A percentile compares a stretch with the other conserved stretches of the same genome.
These are phyloP conservation scores for Sminthopsis crassicaudata DNA, from an alignment of 2,113 vertebrate genomes.

Conservation along the genomic window DNA sequence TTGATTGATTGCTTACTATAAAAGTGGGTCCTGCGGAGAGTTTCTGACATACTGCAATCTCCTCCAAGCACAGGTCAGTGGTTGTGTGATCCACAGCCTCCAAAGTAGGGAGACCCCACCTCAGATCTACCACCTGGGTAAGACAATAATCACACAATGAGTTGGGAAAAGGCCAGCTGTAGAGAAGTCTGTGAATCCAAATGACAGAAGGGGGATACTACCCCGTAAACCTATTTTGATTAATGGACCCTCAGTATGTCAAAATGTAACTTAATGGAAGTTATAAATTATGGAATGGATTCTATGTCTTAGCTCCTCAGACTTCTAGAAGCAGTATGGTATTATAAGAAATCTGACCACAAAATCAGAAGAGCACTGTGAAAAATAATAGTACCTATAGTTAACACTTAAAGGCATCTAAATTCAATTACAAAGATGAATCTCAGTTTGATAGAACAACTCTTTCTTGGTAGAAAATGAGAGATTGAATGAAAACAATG, in stretches of 20 bases:
- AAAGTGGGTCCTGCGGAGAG: slow-evolving; percentile 86
- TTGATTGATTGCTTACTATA: slow-evolving; percentile 82
- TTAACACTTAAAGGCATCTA: neutral
- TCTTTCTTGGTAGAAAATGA: neutral
- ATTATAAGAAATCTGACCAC: neutral
- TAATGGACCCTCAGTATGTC: neutral
- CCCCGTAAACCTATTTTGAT: neutral
- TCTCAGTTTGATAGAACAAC: neutral
- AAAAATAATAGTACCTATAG: neutral
- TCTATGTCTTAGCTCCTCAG: neutral
- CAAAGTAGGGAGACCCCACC: slow-evolving; percentile 83
- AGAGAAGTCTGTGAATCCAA: neutral
- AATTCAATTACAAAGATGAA: neutral
- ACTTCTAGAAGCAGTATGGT: neutral
- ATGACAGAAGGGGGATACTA: neutral
- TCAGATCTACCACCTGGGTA: slow-evolving; percentile 87
- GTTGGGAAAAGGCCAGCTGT: neutral
- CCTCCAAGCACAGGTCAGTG: slow-evolving; percentile 85
- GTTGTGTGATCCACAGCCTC: slow-evolving; percentile 80
- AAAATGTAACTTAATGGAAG: neutral
- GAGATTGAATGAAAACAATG: neutral
- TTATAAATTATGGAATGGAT: neutral
- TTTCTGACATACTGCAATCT: slow-evolving; percentile 83
- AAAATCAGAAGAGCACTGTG: neutral
- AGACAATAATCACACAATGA: neutral